Conservation (phyloP, 2,113 vertebrate genomes). For the Cricetomys ansorgei region DNA sequence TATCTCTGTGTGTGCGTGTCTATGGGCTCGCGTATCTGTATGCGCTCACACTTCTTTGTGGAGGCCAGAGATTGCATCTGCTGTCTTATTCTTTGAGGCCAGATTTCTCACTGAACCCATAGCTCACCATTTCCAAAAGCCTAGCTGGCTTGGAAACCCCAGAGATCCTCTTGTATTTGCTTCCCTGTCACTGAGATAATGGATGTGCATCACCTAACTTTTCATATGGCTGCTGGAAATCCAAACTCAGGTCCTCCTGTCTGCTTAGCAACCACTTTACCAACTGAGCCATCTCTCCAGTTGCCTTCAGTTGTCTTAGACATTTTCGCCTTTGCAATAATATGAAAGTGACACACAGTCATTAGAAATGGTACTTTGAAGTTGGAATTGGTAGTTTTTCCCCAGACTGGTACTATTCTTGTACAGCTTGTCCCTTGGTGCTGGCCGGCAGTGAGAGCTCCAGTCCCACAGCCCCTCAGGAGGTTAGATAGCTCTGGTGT, state of each 20-base stretch:
- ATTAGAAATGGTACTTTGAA: not conserved
- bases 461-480: not conserved
- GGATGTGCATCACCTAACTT: not conserved
- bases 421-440: not conserved
- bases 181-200: not conserved
- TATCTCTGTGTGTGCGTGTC: too few relatives aligned
- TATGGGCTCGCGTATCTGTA: too few relatives aligned
- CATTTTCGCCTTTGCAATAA: not conserved
- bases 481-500: not conserved
- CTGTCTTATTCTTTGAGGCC: not conserved
- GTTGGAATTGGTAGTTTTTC: not conserved
- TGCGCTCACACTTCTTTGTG: not conserved
- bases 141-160: not conserved
- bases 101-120: not conserved
- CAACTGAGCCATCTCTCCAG: not conserved
- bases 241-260: not conserved
- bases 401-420: too few relatives aligned
- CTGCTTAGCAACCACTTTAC: not conserved
- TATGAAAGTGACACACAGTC: too few relatives aligned
- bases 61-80: not conserved
- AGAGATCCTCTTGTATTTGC: not conserved
- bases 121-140: not conserved
- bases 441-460: not conserved
- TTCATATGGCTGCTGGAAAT: not conserved
- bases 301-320: not conserved